Percentiles rank a stretch among this genome's conserved stretches.
Conservation (phyloP, 2,888 invertebrate genomes). For the Colostygia pectinataria region DNA sequence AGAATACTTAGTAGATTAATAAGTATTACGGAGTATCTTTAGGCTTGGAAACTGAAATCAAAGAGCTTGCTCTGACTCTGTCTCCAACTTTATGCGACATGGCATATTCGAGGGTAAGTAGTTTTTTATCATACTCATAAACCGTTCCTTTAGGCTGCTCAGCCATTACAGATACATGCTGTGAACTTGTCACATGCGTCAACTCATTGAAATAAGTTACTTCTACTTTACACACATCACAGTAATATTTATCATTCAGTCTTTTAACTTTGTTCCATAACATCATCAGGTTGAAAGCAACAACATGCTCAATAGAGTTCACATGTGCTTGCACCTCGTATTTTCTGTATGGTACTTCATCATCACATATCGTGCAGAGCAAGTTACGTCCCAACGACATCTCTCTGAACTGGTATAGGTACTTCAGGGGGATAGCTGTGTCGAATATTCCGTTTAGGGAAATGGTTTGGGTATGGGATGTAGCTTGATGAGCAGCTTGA, state of each 20-base stretch:
- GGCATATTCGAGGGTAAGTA: conserved; percentile 23
- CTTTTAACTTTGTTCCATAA: conserved; percentile 28
- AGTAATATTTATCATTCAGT: conserved; percentile 24
- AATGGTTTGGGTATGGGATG: neutral
- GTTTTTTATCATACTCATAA: conserved; percentile 22
- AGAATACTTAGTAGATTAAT: too few relatives aligned
- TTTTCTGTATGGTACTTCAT: conserved; percentile 16
- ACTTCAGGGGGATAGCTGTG: conserved; percentile 21
- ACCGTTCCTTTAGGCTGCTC: conserved; percentile 18
- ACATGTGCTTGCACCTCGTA: conserved; percentile 12
- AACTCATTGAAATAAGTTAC: conserved; percentile 29
- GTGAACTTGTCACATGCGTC: conserved; percentile 6
- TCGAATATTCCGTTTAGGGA: conserved; percentile 6
- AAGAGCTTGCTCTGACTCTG: conserved; percentile 6
- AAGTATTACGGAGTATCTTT: too few relatives aligned
- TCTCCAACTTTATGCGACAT: conserved; percentile 25
- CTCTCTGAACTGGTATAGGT: conserved; percentile 24
- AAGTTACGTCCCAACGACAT: conserved; percentile 8
- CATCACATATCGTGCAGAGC: conserved; percentile 25
- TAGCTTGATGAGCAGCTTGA: neutral
- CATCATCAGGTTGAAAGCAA: conserved; percentile 28
- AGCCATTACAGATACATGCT: conserved; percentile 7
- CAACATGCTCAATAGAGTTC: conserved; percentile 17
- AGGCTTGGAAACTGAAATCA: conserved; percentile 11
- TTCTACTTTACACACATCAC: conserved; percentile 23